These are phyloP conservation scores for Sebastes fasciatus DNA, from an alignment of 2,113 vertebrate genomes.

Conservation along the genomic window DNA sequence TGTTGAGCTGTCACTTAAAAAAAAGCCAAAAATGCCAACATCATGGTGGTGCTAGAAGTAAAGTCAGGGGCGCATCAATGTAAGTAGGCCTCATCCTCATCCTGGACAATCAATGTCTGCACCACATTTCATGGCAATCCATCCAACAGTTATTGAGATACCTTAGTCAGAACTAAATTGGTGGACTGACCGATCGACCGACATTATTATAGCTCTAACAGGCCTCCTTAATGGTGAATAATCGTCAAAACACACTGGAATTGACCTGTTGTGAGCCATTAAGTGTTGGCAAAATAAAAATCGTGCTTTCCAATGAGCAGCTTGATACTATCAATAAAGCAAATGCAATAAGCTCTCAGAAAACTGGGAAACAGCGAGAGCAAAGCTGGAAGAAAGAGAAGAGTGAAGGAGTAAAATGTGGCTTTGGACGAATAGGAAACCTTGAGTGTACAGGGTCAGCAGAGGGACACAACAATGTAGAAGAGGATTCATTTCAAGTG, in stretches of 20 bases:
- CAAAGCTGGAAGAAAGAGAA: not conserved
- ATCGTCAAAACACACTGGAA: not conserved
- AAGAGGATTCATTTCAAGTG: not conserved
- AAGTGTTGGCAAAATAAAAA: not conserved
- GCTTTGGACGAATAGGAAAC: not conserved
- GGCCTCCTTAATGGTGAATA: not conserved
- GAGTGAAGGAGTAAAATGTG: not conserved
- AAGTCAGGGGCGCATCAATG: no score
- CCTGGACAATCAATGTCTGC: no score
- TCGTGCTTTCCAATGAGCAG: not conserved
- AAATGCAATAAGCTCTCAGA: not conserved
- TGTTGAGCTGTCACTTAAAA: no score
- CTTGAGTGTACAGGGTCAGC: not conserved
- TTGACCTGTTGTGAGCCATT: not conserved
- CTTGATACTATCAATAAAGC: not conserved
- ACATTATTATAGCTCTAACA: not conserved
- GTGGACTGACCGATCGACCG: not conserved
- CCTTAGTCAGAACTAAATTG: no score
- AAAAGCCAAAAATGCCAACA: no score
- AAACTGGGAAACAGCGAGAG: not conserved
- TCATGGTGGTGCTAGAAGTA: no score
- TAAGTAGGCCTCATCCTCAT: no score
- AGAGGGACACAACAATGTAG: not conserved
- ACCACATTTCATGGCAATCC: no score
- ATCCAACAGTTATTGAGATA: no score